Percentiles rank a stretch among this genome's conserved stretches.
Conservation (phyloP, 2,888 invertebrate genomes). For the Eupeodes luniger region DNA sequence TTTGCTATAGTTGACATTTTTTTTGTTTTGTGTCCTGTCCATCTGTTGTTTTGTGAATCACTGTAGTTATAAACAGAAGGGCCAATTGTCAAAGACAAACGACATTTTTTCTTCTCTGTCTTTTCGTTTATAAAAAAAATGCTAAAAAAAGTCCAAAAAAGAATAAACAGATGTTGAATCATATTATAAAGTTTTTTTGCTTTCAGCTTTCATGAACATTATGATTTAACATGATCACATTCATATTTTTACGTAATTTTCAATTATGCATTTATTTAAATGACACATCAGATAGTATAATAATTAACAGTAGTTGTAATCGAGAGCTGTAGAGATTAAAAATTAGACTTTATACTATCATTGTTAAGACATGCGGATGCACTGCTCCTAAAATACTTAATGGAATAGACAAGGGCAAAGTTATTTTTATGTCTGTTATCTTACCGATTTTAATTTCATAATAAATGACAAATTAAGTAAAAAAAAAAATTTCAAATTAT, state of each 20-base stretch:
- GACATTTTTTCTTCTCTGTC: background rate
- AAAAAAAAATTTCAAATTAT: too few species aligned
- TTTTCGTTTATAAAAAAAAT: background rate
- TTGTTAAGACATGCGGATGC: slow-evolving; percentile 22
- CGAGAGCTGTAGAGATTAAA: background rate
- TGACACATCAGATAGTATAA: background rate
- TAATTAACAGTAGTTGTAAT: too few species aligned
- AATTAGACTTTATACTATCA: slow-evolving; percentile 35
- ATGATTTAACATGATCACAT: slow-evolving; percentile 35
- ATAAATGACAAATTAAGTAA: too few species aligned
- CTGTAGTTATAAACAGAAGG: background rate
- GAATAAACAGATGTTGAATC: background rate
- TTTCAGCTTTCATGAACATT: background rate
- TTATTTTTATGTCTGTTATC: background rate
- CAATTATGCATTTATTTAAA: background rate
- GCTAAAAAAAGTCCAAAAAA: too few species aligned
- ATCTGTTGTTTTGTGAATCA: background rate
- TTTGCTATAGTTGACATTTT: background rate
- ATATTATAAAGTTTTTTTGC: background rate
- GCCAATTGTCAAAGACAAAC: background rate
- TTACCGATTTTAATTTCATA: too few species aligned
- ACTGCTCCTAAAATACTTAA: slow-evolving; percentile 20
- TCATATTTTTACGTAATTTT: slow-evolving; percentile 35
- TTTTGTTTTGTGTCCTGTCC: background rate
- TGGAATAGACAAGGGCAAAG: slow-evolving; percentile 28